Evolutionary conservation across 2,797 vertebrate species (phyloP).

Genomic region (Melanitta fusca): DNA sequence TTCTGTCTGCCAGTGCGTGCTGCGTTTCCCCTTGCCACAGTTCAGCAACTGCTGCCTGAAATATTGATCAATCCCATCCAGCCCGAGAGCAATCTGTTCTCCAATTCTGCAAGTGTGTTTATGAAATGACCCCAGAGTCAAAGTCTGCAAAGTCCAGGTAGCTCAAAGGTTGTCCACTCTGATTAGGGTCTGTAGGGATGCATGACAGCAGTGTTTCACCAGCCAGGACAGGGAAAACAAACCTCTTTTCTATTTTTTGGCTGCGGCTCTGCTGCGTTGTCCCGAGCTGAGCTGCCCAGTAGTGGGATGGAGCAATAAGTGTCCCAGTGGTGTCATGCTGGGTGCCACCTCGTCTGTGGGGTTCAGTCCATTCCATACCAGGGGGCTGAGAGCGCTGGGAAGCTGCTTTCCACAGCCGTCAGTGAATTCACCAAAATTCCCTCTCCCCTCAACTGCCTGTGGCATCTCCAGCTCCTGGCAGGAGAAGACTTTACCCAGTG

Average conservation of each 20-base stretch:
- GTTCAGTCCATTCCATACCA: background rate
- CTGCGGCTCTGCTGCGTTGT: background rate
- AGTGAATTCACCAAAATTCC: background rate
- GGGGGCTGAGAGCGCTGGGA: background rate
- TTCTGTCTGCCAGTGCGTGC: background rate
- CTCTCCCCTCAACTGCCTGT: background rate
- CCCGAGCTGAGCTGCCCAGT: background rate
- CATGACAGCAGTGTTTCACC: background rate
- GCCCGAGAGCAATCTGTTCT: constrained; percentile 5
- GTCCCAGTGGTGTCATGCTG: background rate
- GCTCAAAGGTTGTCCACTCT: background rate
- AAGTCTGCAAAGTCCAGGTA: background rate
- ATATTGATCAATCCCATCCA: constrained; percentile 8
- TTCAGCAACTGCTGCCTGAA: constrained; percentile 7
- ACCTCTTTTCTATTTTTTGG: background rate
- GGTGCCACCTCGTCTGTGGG: fast-evolving
- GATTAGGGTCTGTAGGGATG: background rate
- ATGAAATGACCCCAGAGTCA: background rate
- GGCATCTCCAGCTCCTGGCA: background rate
- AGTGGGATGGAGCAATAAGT: background rate
- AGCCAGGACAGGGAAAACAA: background rate
- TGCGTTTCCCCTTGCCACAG: background rate
- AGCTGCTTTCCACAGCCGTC: background rate
- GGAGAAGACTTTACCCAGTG: background rate
- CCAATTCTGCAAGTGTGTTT: background rate